A percentile compares a stretch with the other conserved stretches of the same genome.
phyloP scores from a whole-genome alignment of 30 jellyfish, hydroid and myxozoan species.

The Catostylus mosaicus region DNA sequence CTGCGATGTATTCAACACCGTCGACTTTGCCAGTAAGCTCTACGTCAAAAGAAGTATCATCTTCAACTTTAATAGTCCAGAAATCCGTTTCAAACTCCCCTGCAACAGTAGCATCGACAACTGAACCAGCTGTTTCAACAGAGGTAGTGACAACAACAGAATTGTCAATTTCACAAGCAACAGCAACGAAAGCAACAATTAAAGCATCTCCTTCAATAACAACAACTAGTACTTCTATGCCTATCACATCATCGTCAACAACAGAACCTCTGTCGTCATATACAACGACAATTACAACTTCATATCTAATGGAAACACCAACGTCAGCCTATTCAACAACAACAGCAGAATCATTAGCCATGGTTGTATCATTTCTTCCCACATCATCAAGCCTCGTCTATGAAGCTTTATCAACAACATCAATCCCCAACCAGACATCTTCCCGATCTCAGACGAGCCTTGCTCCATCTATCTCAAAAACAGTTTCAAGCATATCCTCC shows the following conservation, averaged over 20 bases:
- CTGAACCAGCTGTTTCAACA: background rate
- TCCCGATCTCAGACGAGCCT: background rate
- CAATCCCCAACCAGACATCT: background rate
- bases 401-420: background rate
- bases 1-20: background rate
- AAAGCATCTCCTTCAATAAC: background rate
- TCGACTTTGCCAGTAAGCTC: background rate
- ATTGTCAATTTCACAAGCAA: background rate
- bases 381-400: too few species aligned
- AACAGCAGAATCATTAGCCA: background rate
- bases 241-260: background rate
- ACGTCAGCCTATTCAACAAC: constrained; percentile 1
- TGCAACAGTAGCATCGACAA: background rate
- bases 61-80: too few species aligned
- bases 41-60: too few species aligned
- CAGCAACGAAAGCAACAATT: background rate
- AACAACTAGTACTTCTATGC: background rate
- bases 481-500: background rate
- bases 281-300: background rate
- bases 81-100: background rate
- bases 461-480: background rate
- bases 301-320: background rate
- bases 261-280: background rate
- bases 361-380: background rate
- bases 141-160: background rate